phyloP scores from a whole-genome alignment of 2,113 vertebrate genomes.

The Sinocyclocheilus grahami region DNA sequence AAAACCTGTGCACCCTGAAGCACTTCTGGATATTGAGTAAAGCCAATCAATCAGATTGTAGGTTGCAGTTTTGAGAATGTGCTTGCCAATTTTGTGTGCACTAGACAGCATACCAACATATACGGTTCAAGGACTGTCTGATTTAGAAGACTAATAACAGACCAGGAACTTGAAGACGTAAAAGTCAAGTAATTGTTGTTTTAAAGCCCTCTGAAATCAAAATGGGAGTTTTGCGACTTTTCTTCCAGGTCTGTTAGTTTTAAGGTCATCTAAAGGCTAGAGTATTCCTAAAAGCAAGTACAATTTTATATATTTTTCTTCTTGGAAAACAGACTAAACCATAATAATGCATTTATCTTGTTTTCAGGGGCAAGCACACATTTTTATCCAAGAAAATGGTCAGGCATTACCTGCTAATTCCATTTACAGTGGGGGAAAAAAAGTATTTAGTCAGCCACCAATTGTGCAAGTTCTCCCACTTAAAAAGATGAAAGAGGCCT shows the following conservation, averaged over 20 bases:
- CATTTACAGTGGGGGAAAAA: too few species aligned
- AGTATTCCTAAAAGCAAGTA: neutral
- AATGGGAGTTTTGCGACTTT: neutral
- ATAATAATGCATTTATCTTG: neutral
- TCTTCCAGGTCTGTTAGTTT: neutral
- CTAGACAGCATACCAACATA: neutral
- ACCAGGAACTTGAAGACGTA: neutral
- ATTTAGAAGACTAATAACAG: neutral
- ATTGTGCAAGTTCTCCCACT: too few species aligned
- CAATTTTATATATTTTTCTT: neutral
- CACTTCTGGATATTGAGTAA: conserved; percentile 14
- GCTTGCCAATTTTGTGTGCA: neutral
- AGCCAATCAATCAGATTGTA: conserved; percentile 32
- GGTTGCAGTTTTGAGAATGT: neutral
- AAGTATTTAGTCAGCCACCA: too few species aligned
- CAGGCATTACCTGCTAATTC: neutral
- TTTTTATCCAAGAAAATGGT: neutral
- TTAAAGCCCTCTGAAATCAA: neutral
- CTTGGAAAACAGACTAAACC: neutral
- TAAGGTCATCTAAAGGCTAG: neutral
- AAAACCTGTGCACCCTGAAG: conserved; percentile 14
- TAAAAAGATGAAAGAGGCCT: too few species aligned
- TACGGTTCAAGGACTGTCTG: conserved; percentile 7
- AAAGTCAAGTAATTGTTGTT: neutral
- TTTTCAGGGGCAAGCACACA: neutral